Evolutionary conservation across 2,888 invertebrate genomes (phyloP).

Genomic region (Cancer borealis): DNA sequence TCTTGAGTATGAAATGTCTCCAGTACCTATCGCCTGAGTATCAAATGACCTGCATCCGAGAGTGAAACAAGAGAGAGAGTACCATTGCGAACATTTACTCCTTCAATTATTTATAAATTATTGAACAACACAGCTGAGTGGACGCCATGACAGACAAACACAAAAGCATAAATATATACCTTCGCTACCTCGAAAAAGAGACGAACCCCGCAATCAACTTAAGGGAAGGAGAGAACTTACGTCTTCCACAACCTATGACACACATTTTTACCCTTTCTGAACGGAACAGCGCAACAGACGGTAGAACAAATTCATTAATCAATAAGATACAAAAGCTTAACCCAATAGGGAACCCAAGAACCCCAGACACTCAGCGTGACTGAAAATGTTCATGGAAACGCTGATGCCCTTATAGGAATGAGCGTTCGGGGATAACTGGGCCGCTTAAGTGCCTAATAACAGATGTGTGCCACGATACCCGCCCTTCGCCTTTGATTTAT

Average conservation of each 20-base stretch:
- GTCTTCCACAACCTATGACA: background rate
- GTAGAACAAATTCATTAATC: background rate
- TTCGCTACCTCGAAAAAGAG: background rate
- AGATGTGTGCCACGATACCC: background rate
- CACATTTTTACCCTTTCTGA: background rate
- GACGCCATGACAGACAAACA: background rate
- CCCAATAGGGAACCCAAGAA: background rate
- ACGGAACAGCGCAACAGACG: background rate
- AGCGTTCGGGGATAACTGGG: slow-evolving; percentile 22
- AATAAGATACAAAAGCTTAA: background rate
- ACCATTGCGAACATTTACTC: background rate
- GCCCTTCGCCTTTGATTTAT: background rate
- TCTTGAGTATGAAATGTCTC: too few relatives aligned
- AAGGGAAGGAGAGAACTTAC: background rate
- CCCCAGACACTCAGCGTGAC: background rate
- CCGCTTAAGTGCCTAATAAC: slow-evolving; percentile 39
- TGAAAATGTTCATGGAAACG: background rate
- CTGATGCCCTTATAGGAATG: slow-evolving; percentile 7
- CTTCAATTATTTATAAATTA: background rate
- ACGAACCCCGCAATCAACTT: background rate
- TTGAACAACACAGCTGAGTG: background rate
- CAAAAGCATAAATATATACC: background rate
- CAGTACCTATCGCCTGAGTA: too few relatives aligned
- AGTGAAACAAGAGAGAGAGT: background rate
- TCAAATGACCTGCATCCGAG: too few relatives aligned